Percentiles rank a stretch among this genome's conserved stretches.
phyloP scores from a whole-genome alignment of 2,113 vertebrate species.

The Agapornis roseicollis region DNA sequence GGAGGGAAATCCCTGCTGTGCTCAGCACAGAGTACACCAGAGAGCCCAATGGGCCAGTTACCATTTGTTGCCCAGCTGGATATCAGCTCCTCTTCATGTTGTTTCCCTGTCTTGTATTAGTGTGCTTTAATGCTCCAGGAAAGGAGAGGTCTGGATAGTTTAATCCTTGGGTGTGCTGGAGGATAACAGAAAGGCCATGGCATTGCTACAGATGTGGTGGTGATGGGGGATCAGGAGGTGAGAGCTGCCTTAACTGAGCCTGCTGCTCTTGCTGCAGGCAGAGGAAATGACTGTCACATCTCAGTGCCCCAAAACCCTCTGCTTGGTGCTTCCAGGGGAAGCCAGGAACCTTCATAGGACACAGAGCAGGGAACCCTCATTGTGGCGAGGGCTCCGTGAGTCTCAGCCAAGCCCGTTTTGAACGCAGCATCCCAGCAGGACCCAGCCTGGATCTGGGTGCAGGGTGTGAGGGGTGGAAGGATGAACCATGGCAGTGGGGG shows the following conservation, averaged over 20 bases:
- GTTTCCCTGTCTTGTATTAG: background rate
- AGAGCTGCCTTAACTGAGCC: background rate
- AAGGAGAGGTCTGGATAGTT: background rate
- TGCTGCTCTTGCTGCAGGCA: background rate
- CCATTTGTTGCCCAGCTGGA: background rate
- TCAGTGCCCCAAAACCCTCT: background rate
- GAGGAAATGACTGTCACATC: background rate
- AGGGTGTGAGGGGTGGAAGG: background rate
- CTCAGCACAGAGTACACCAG: accelerated
- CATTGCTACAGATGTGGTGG: accelerated
- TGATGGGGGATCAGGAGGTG: background rate
- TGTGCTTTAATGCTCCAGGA: background rate
- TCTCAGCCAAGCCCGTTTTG: background rate
- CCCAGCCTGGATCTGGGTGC: background rate
- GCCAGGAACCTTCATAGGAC: background rate
- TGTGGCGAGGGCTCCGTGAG: background rate
- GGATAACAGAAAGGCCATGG: accelerated
- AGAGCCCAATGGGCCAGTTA: accelerated
- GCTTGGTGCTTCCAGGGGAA: background rate
- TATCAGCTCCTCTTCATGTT: background rate
- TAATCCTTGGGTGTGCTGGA: background rate
- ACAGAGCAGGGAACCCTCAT: background rate
- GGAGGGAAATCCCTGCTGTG: background rate
- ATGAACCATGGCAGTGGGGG: accelerated
- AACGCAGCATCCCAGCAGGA: accelerated